Conservation (phyloP, 2,797 vertebrate genomes). For the Anabacerthia variegaticeps region DNA sequence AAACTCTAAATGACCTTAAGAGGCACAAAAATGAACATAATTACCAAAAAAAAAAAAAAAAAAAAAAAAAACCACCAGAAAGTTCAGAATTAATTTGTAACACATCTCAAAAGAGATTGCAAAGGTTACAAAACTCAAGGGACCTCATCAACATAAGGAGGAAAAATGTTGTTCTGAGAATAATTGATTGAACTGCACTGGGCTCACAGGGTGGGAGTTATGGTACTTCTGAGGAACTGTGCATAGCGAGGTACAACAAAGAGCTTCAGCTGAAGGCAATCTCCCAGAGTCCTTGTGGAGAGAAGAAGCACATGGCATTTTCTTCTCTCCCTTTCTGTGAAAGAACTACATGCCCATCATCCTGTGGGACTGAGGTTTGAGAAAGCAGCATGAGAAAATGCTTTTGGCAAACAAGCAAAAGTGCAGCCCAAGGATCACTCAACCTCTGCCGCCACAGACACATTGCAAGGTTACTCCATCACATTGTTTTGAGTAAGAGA, state of each 20-base stretch:
- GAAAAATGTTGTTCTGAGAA: neutral
- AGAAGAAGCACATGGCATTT: neutral
- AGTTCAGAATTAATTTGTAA: neutral
- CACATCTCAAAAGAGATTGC: neutral
- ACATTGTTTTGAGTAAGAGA: neutral
- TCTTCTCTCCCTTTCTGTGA: neutral
- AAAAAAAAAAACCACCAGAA: neutral
- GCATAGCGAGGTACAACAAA: neutral
- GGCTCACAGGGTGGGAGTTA: neutral
- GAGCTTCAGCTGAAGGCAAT: neutral
- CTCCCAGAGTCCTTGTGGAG: neutral
- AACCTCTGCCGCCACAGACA: fast-evolving
- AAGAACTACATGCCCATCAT: neutral
- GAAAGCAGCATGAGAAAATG: neutral
- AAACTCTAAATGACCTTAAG: neutral
- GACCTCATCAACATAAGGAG: neutral
- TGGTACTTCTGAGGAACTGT: neutral
- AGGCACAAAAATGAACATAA: neutral
- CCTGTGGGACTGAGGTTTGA: neutral
- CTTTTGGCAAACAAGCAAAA: neutral
- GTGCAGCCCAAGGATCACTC: neutral
- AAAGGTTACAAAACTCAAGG: neutral
- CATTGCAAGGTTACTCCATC: neutral
- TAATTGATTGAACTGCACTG: neutral
- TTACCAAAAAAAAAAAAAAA: neutral